Base-by-base conservation (phyloP, 2,888 invertebrate species). In the Drosophila neonasuta region DNA sequence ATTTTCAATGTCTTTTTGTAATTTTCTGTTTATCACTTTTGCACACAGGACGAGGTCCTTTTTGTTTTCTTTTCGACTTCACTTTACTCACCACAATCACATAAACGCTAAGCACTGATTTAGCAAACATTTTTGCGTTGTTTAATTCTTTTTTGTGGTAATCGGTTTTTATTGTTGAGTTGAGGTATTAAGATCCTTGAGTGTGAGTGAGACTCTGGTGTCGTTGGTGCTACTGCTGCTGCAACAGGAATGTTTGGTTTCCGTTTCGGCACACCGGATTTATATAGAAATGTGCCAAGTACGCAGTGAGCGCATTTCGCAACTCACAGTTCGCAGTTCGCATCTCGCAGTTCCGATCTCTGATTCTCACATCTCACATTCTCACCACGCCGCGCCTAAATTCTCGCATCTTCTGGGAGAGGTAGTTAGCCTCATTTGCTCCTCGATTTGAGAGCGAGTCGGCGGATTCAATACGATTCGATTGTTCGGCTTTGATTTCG, bases 241-340 rank as follows among this genome's bases (percentile, higher is more conserved):
- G 87, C 86, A 88, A 87, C 89, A 90, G 90, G 89, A 90, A 86
- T 90, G 90, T 87, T 86, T 88, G 86, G 67, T 76, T 80, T 77
- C 76, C 77, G 80, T 65, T 80, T 74, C 66, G 72, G 67, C 65
- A 77, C 79, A 76, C 68, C 76, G 77, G 74, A 80, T 88, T 88
- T 88, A 88, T 89, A 88, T 88, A 88, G 74, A 74, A 80, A 75
- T 74, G 45, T 76, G 78, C 73, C 78, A 77, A 70, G 80, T 68
- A 58, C 68, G 64, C 54, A 50, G 68, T 36, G 77, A 72, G 77
- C 73, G 64, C 73, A 63, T 57, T 56, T 67, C 60, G 60, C 29
- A 55, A 13, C 57, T 60, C 59, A 10, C 42, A 54, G 5, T 10
- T 48, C 45, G n/a, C 45, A 46, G 6, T 41, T 41, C 39, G 36